phyloP scores from a whole-genome alignment of 2,113 vertebrate genomes.

The Microtus oregoni region DNA sequence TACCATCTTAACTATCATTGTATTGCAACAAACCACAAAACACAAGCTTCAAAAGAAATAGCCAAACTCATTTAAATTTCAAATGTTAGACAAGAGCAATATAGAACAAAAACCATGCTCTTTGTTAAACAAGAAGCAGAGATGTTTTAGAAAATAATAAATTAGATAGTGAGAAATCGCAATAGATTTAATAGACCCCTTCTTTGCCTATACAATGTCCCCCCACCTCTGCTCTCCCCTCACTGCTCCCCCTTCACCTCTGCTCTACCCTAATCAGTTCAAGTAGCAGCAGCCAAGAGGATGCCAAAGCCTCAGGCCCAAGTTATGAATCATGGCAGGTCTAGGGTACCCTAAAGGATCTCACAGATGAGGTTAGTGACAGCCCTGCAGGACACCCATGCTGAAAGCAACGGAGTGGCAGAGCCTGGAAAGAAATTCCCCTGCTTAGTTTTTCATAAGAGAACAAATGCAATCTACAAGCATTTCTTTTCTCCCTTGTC shows the following conservation, averaged over 20 bases:
- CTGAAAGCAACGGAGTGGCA: neutral
- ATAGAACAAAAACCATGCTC: neutral
- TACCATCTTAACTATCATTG: neutral
- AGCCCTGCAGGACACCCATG: neutral
- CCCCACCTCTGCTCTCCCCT: neutral
- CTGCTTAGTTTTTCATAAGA: neutral
- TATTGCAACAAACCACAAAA: neutral
- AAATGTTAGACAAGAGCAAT: constrained; percentile 13
- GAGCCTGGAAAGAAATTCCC: neutral
- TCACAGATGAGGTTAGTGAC: neutral
- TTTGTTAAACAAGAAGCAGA: neutral
- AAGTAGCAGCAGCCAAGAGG: neutral
- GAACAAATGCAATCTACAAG: neutral
- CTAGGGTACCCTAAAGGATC: neutral
- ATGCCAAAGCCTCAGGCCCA: too few species aligned
- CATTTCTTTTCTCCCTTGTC: neutral
- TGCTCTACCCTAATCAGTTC: neutral
- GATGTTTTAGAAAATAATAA: constrained; percentile 25
- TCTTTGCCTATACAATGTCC: neutral
- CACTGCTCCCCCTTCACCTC: neutral
- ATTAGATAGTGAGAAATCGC: neutral
- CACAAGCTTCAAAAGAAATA: constrained; percentile 17
- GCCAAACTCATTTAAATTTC: neutral
- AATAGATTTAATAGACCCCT: neutral
- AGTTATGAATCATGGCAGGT: neutral